Evolutionary conservation across 2,797 vertebrate species (phyloP).

Genomic region (Carcharodon carcharias): DNA sequence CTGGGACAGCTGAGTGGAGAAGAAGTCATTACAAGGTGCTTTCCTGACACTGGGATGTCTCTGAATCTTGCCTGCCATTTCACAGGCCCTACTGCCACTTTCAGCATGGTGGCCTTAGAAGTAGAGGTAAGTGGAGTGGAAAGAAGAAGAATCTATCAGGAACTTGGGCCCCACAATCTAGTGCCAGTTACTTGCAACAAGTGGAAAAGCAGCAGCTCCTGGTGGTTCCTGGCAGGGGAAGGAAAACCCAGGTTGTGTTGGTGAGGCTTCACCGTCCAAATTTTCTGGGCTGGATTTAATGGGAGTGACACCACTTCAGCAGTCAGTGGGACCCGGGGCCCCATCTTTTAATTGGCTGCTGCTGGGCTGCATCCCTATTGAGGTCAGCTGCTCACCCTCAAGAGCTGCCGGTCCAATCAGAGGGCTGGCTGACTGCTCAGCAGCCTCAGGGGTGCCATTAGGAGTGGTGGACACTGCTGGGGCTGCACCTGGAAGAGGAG

Average conservation of each 20-base stretch:
- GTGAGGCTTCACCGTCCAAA: not conserved
- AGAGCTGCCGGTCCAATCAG: not conserved
- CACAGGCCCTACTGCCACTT: not conserved
- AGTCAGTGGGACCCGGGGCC: not conserved
- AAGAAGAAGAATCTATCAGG: not conserved
- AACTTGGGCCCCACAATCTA: not conserved
- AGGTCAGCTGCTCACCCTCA: not conserved
- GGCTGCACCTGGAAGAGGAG: too few species aligned
- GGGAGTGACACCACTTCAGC: too few species aligned
- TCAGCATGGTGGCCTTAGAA: not conserved
- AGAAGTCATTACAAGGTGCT: not conserved
- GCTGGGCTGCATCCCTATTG: not conserved
- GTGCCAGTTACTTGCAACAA: not conserved
- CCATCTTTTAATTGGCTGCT: not conserved
- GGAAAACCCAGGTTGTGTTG: not conserved
- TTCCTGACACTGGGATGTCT: too few species aligned
- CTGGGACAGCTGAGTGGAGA: not conserved
- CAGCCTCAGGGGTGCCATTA: not conserved
- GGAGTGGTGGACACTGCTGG: not conserved
- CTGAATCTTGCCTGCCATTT: not conserved
- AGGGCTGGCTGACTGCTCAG: too few species aligned
- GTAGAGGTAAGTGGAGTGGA: not conserved
- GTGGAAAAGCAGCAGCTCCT: not conserved
- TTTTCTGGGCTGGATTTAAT: too few species aligned
- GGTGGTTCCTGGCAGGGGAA: not conserved